Evolutionary conservation across 2,113 vertebrate genomes (phyloP), one percentile per base, ranked within the genome.

Genomic region (Trochalopteron elliotii): DNA sequence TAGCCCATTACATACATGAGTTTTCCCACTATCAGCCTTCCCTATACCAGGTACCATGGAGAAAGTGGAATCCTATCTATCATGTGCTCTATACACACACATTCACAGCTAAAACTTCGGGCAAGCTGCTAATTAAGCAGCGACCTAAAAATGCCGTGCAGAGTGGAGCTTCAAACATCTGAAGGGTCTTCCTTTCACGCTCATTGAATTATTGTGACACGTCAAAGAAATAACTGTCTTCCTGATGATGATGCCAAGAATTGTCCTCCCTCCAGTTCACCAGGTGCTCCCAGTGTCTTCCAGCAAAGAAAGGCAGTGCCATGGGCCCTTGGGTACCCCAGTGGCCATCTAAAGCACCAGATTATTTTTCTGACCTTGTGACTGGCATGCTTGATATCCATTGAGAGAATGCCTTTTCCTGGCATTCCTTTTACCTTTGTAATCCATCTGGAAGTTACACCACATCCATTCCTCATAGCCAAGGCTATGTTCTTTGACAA

Each of bases 71-170:
- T 67, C 27, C 18, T 17, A 77, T 31, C 81, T 74, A 59, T 35
- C 47, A 10, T 1, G 28, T 33, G 55, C 68, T 57, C 56, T 49
- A 19, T 3, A 80, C 8, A 5, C 33, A 47, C 0, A 9, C 5
- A 12, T 70, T 78, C 60, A 60, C 71, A 71, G 52, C 42, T 40
- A 69, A 67, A 71, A 64, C 40, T 35, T 56, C 30, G 31, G 68
- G 87, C 55, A 86, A 90, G 49, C 31, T 49, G 61, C 65, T 92
- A 87, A 96, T 93, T 81, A 94, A 87, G 52, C 83, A 57, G 65
- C 4, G 3, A 87, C 93, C 87, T 85, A 94, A 89, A 95, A 94
- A 89, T 61, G 57, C 81, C 81, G 85, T 1, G 30, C 17, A 49
- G 87, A 44, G 47, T 9, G 63, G 57, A 0, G 0, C 33, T 86